These are phyloP conservation scores for Rhabdophis nuchalis DNA, from an alignment of 2,797 vertebrate species.

Conservation along the genomic window DNA sequence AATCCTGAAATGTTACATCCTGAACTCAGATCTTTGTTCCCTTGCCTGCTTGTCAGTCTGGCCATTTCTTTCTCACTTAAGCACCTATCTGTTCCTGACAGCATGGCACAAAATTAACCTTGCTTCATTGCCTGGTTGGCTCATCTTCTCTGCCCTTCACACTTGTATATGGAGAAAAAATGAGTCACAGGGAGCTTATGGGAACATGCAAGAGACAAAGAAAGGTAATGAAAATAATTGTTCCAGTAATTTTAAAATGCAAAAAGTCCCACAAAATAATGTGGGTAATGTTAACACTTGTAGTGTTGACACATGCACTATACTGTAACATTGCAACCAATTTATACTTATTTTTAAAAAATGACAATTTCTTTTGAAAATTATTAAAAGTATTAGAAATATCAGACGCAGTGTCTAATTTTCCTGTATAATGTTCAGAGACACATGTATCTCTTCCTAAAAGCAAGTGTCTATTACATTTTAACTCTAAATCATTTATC, in stretches of 20 bases:
- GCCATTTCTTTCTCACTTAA: background rate
- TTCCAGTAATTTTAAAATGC: background rate
- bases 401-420: background rate
- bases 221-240: background rate
- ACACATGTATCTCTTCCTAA: background rate
- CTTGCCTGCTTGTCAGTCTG: background rate
- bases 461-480: background rate
- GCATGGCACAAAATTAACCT: background rate
- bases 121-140: background rate
- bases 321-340: background rate
- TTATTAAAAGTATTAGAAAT: background rate
- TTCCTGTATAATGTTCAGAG: background rate
- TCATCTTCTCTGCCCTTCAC: background rate
- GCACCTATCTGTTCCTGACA: background rate
- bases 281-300: background rate
- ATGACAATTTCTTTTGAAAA: background rate
- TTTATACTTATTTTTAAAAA: conserved; percentile 16
- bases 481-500: background rate
- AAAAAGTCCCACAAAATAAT: background rate
- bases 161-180: background rate
- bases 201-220: background rate
- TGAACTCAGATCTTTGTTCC: background rate
- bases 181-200: background rate
- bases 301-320: background rate
- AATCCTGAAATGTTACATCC: background rate